Conservation (phyloP, 2,888 invertebrate species). For the Tyria jacobaeae region DNA sequence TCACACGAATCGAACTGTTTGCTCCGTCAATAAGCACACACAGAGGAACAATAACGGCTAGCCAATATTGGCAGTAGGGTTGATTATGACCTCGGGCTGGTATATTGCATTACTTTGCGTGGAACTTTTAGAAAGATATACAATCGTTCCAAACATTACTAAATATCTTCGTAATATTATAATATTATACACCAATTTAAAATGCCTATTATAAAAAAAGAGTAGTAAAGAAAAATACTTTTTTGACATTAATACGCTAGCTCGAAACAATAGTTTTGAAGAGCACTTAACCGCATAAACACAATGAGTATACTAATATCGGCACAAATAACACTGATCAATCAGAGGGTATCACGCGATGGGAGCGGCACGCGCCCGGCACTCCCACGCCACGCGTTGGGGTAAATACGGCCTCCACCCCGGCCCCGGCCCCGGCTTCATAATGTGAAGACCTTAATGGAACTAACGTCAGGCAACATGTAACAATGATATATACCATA, state of each 20-base stretch:
- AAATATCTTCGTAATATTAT: background rate
- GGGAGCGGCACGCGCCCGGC: constrained; percentile 85
- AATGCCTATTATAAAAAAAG: background rate
- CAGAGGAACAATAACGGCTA: constrained; percentile 69
- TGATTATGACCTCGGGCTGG: constrained; percentile 55
- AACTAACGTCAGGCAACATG: constrained; percentile 12
- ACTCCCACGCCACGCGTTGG: constrained; percentile 84
- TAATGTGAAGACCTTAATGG: constrained; percentile 57
- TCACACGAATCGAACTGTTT: constrained; percentile 70
- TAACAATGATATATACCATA: constrained; percentile 44
- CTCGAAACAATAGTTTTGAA: constrained; percentile 58
- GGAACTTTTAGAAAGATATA: constrained; percentile 43
- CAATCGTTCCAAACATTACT: constrained; percentile 13
- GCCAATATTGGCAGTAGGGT: constrained; percentile 59
- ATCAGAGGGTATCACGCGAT: constrained; percentile 79
- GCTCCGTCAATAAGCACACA: constrained; percentile 74
- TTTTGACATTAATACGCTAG: no score
- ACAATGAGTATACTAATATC: constrained; percentile 67
- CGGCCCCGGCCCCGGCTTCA: constrained; percentile 47
- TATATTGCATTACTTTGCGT: constrained; percentile 55
- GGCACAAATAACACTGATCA: constrained; percentile 71
- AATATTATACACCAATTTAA: background rate
- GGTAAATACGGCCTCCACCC: constrained; percentile 52
- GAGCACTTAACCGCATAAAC: constrained; percentile 64
- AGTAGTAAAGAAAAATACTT: no score